Evolutionary conservation across 1,140 invertebrate genomes (phyloP), one percentile per base, ranked within the genome.

Genomic region (Stegodyphus dumicola): DNA sequence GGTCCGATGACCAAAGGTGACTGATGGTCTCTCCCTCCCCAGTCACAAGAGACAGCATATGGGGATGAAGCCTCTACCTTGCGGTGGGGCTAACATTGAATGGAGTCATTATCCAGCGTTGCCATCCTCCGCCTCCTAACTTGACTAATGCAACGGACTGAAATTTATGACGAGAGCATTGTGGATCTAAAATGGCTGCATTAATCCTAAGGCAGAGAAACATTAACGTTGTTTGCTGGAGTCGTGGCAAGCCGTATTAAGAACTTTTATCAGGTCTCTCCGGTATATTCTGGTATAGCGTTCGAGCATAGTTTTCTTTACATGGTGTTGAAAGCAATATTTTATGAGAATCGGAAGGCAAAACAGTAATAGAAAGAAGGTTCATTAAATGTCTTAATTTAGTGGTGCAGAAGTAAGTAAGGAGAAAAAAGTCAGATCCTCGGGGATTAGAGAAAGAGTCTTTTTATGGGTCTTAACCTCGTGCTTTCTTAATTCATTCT

Each of bases 151-250:
- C 56, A 60, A 15, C 9, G 56, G 69, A 49, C 69, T 71, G 69
- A 71, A 71, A 71, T 71, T 71, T 71, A 71, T 71, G 69, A 71
- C 9, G 18, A 49, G 33, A 48, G 69, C 48, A 71, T 71, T 71
- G 69, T 71, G 48, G 69, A 71, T 15, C 18, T 71, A 9, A 49
- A 71, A 71, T 18, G 48, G 69, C 69, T 48, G 69, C 69, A 48
- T 71, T 49, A 51, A 71, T 71, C 18, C 69, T 51, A 7, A 9
- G 9, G 69, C 15, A 11, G 48, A 13, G 69, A 4, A 71, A 71
- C 69, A 48, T 71, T 71, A 71, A 71, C 33, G 69, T 48, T 71
- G 49, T 71, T 71, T 71, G 69, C 18, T 10, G 69, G 69, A 7
- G 18, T 17, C 33, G 33, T 33, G 33, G 33, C 33, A 33, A 33